Evolutionary conservation across 2,113 vertebrate genomes (phyloP).

Genomic region (Cranoglanis bouderius): DNA sequence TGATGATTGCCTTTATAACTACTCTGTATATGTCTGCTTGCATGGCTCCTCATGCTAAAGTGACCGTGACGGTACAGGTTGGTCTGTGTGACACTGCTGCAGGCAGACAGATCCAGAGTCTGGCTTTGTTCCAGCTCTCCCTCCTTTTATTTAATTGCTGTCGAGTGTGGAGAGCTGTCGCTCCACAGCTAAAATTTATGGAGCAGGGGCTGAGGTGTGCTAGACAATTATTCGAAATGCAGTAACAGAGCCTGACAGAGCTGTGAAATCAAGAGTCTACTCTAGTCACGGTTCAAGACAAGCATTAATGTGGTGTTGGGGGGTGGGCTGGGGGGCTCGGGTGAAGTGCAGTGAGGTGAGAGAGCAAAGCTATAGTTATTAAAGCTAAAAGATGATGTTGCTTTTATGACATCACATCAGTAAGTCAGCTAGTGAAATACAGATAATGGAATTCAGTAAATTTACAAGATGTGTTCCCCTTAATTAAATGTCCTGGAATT

Average conservation of each 20-base stretch:
- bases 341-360: constrained; percentile 3
- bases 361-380: background rate
- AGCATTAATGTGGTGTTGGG: constrained; percentile 56
- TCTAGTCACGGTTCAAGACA: constrained; percentile 63
- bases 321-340: background rate
- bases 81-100: background rate
- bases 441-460: background rate
- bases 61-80: constrained; percentile 21
- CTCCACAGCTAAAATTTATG: constrained; percentile 43
- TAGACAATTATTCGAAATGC: constrained; percentile 58
- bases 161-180: constrained; percentile 32
- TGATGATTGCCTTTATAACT: background rate
- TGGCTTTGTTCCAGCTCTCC: constrained; percentile 32
- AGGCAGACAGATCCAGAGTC: background rate
- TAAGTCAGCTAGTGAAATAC: background rate
- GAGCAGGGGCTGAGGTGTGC: constrained; percentile 39
- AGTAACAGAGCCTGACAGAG: constrained; percentile 59
- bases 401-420: background rate
- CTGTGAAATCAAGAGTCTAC: constrained; percentile 63
- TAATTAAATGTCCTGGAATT: background rate
- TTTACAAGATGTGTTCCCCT: background rate
- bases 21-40: background rate
- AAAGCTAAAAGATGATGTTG: background rate
- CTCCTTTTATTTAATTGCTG: constrained; percentile 53
- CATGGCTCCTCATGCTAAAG: constrained; percentile 3